phyloP scores from a whole-genome alignment of 2,113 vertebrate genomes.

The Microtus montanus region DNA sequence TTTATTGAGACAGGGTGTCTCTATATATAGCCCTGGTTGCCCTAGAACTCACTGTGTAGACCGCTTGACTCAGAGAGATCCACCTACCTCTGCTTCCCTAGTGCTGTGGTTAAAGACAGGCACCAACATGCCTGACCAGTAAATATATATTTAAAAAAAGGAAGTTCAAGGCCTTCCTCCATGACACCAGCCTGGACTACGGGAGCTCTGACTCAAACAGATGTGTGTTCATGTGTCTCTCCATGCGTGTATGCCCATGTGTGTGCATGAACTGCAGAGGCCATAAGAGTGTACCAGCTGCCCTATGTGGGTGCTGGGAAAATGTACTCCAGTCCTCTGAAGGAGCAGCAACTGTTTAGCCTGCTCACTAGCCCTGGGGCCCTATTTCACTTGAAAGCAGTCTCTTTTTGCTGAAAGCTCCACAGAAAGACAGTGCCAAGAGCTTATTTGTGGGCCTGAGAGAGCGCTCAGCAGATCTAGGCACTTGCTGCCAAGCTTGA shows the following conservation, averaged over 20 bases:
- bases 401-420: slow-evolving; percentile 38
- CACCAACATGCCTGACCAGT: not conserved
- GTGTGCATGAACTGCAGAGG: not conserved
- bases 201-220: not conserved
- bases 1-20: not conserved
- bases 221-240: not conserved
- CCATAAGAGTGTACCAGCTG: not conserved
- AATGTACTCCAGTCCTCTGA: not conserved
- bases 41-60: not conserved
- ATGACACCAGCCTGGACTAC: too few species aligned
- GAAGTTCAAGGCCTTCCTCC: not conserved
- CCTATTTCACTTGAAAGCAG: not conserved
- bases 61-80: not conserved
- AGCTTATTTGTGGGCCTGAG: not conserved
- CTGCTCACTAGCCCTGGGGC: not conserved
- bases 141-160: not conserved
- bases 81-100: not conserved
- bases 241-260: not conserved
- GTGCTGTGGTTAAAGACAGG: not conserved
- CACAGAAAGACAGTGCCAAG: not conserved
- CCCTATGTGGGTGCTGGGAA: not conserved
- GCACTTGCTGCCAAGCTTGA: not conserved
- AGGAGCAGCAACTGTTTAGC: not conserved
- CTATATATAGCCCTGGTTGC: not conserved
- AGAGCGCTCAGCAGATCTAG: not conserved